Evolutionary conservation across 2,113 vertebrate genomes (phyloP), one percentile per base, ranked within the genome.

Genomic region (Atlantisia rogersi): DNA sequence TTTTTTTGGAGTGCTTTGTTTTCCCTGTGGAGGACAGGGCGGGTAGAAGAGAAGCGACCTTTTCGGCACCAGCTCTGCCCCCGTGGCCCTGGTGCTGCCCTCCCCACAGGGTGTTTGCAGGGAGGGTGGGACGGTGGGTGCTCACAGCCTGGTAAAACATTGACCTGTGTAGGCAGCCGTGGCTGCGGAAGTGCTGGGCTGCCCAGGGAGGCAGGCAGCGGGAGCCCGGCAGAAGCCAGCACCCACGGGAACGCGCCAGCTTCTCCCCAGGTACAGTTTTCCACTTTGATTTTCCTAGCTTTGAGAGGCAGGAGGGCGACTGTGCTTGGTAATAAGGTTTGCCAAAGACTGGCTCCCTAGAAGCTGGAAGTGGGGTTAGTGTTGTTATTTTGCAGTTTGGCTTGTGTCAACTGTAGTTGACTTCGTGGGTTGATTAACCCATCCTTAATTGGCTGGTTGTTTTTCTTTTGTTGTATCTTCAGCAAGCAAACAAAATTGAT

Each of bases 81-180:
- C 95, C n/a, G 21, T 87, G 88, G 90, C 91, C 95, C 94, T 64
- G 75, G 97, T 82, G 28, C 88, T 97, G 94, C 97, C 95, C 95
- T 97, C 94, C 82, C 88, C 93, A 76, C 73, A 29, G 79, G 62
- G 85, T 98, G 98, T 98, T 98, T 98, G 98, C 97, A 94, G 86
- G 97, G 95, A 98, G 98, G 98, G 98, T 98, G 98, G 98, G 98
- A 98, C 98, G n/a, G 69, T 20, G 37, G 96, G 89, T 75, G 97
- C 94, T 97, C 92, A 42, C 96, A 96, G 94, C 97, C 97, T 98
- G 94, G 98, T 98, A 95, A 98, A 98, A 98, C 98, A 98, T 98
- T 98, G 98, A 98, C 98, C 96, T 42, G 89, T 44, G 28, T 95
- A 52, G 88, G 94, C 96, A 95, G 97, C 93, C 75, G 88, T 92